Evolutionary conservation across 2,113 vertebrate species (phyloP).

Genomic region (Ptilonorhynchus violaceus): DNA sequence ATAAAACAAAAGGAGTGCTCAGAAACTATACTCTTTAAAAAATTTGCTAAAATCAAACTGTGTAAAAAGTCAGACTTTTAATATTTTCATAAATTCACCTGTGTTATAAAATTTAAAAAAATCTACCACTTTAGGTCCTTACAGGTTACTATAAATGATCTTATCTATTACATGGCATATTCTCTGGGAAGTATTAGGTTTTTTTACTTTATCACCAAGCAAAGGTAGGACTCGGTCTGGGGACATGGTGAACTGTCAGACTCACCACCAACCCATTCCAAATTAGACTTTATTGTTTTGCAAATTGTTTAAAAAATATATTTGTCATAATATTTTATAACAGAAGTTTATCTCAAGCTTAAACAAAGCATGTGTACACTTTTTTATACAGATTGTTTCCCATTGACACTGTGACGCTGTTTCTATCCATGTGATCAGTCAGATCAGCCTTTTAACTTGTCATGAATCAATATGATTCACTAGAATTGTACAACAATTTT

Average conservation of each 20-base stretch:
- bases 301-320: neutral
- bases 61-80: neutral
- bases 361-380: neutral
- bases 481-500: slow-evolving; percentile 2
- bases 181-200: neutral
- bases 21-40: neutral
- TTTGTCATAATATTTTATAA: neutral
- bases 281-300: neutral
- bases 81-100: neutral
- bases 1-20: neutral
- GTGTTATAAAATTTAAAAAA: neutral
- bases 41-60: neutral
- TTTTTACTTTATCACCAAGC: neutral
- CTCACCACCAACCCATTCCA: neutral
- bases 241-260: neutral
- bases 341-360: neutral
- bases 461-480: slow-evolving; percentile 41
- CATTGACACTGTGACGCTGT: neutral
- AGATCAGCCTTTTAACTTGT: slow-evolving; percentile 22
- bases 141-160: neutral
- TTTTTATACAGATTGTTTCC: neutral
- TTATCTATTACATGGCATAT: neutral
- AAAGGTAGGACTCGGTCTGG: neutral
- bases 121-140: neutral
- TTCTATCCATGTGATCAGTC: neutral